Base-by-base conservation (phyloP, 2,888 invertebrate genomes). In the Griposia aprilina region DNA sequence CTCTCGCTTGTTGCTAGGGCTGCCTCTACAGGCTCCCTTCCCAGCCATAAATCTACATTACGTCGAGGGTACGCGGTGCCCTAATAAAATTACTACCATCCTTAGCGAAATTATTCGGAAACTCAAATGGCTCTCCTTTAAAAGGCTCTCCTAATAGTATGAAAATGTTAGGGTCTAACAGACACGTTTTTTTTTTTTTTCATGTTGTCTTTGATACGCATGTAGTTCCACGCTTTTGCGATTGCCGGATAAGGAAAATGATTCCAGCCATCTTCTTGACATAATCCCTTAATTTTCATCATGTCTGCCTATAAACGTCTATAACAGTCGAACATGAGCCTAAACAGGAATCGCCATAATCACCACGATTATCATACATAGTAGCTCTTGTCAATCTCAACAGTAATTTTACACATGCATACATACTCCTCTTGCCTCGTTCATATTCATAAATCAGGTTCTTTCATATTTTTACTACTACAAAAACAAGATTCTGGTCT, bases 81-180 rank as follows among this genome's bases (percentile, higher is more conserved):
- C 55, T 86, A 82, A 87, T 84, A 82, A 78, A 86, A 86, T 87
- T 76, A 84, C 85, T 75, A 60, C 77, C 78, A 80, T 84, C 78
- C 69, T 82, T 74, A 78, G 72, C 74, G 70, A 86, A 87, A 86
- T 84, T 86, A 78, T 84, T 84, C 70, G 79, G 74, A 86, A 87
- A 86, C 79, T 73, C 75, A 78, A 87, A 87, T 80, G 79, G 59
- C 62, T 78, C 67, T 79, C 36, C 72, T 73, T 70, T 73, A 75
- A 83, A 78, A 68, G 59, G 26, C 30, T 74, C 13, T 68, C 20
- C 2, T 69, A 69, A 71, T 71, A 76, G 68, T 60, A 69, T 74
- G 23, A 69, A 75, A 68, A 77, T 74, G 52, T 75, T 75, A 48
- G 8, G 10, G 7, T 13, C 52, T 36, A 62, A 76, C 74, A 80